Evolutionary conservation across 2,888 invertebrate species (phyloP).

Genomic region (Leptinotarsa haldemani): DNA sequence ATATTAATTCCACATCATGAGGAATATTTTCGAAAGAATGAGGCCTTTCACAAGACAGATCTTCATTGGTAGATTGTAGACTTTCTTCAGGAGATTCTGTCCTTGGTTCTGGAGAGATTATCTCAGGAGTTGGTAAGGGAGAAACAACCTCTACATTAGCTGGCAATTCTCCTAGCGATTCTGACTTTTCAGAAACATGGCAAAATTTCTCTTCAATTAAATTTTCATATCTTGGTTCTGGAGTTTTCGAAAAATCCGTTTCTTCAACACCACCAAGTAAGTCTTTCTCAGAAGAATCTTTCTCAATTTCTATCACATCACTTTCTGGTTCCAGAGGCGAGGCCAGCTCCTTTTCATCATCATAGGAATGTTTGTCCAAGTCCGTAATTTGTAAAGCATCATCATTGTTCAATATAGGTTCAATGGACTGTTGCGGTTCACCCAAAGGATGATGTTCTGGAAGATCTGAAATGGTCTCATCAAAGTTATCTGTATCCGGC

Average conservation of each 20-base stretch:
- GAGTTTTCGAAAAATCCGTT: conserved; percentile 38
- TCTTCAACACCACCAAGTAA: conserved; percentile 37
- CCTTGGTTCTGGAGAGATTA: conserved; percentile 14
- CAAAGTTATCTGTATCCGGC: conserved; percentile 42
- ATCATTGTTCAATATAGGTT: conserved; percentile 48
- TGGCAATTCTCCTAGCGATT: neutral
- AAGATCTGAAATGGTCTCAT: conserved; percentile 57
- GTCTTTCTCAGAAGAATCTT: conserved; percentile 9
- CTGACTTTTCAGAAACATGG: conserved; percentile 19
- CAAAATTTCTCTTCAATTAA: conserved; percentile 40
- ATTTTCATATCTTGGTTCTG: conserved; percentile 47
- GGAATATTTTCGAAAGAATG: conserved; percentile 29
- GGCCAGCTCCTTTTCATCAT: conserved; percentile 57
- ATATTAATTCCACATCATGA: conserved; percentile 33
- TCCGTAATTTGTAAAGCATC: conserved; percentile 56
- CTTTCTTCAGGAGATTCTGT: neutral
- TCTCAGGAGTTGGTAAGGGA: neutral
- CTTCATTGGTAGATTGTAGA: neutral
- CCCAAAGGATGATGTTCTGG: conserved; percentile 55
- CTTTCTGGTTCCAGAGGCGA: conserved; percentile 52
- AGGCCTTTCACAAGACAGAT: neutral
- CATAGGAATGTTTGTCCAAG: conserved; percentile 53
- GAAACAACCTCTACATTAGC: conserved; percentile 22
- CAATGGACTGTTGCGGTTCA: conserved; percentile 8
- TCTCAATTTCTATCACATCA: conserved; percentile 35